Evolutionary conservation across 2,888 invertebrate genomes (phyloP), one percentile per base, ranked within the genome.

Genomic region (Rotaria socialis): DNA sequence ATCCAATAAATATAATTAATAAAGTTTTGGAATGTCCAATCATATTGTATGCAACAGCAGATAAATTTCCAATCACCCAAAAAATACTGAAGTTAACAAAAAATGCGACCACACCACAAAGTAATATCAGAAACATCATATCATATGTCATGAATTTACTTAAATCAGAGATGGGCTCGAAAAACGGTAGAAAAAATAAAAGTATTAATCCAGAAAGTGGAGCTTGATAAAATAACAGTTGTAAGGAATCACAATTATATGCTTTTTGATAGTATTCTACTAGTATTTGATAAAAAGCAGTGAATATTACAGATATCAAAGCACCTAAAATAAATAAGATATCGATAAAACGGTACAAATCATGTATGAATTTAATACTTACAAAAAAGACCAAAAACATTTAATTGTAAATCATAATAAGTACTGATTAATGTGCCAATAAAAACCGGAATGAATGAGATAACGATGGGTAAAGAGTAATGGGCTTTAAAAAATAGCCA

Each of bases 61-160:
- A 80, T 47, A 80, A 47, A 80, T 80, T 80, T n/a, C 80, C 80
- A 80, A 80, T 80, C 22, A 80, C 80, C 80, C 80, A 80, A 80
- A 80, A 80, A 19, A 80, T 47, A n/a, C 41, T 47, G 19, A 80
- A 80, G 19, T 80, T 80, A 24, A 80, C 80, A 47, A 80, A 80
- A 47, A 80, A 80, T 47, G 80, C 80, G 24, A 80, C 47, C 47
- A 80, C 0, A n/a, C 80, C 80, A 47, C 80, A 80, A 4, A 47
- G n/a, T 80, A 47, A 43, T 47, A 80, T n/a, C 24, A 80, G 14
- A 24, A 14, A 1, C 8, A 80, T 47, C 10, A 6, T 80, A 24
- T 80, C 47, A 14, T 8, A 14, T 24, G n/a, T 47, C 11, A 80
- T 47, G n/a, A 47, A 80, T 80, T 80, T 80, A 8, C 8, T n/a